Percentiles rank a stretch among this genome's conserved stretches.
Evolutionary conservation across 2,888 invertebrate species (phyloP).

Genomic region (Xestia c-nigrum): DNA sequence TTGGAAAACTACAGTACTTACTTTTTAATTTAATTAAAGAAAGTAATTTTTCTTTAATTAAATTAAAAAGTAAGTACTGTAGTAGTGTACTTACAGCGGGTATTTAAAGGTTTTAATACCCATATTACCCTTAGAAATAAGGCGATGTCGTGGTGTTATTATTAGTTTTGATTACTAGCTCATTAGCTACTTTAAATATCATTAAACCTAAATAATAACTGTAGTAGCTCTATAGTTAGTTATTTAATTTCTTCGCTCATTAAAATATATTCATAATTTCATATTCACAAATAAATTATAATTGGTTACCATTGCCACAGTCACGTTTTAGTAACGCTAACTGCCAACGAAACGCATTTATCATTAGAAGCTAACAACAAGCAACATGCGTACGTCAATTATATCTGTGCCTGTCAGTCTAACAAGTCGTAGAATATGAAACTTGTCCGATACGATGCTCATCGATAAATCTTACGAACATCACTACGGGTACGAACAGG

Average conservation of each 20-base stretch:
- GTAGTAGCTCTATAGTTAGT: not conserved
- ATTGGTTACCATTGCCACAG: conserved; percentile 52
- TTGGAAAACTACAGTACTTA: conserved; percentile 7
- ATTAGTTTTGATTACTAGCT: conserved; percentile 9
- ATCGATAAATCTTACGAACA: conserved; percentile 83
- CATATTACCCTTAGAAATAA: not conserved
- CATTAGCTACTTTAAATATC: not conserved
- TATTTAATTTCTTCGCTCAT: conserved; percentile 28
- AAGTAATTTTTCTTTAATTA: no score
- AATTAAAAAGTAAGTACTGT: no score
- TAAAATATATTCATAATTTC: conserved; percentile 34
- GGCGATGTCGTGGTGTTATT: not conserved
- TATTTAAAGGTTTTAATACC: conserved; percentile 4
- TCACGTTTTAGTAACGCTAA: conserved; percentile 56
- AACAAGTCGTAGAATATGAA: conserved; percentile 73
- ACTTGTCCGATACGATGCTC: conserved; percentile 70
- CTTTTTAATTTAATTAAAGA: conserved; percentile 17
- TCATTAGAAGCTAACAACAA: conserved; percentile 64
- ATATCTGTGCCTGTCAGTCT: conserved; percentile 70
- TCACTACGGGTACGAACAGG: conserved; percentile 76
- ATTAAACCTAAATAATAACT: not conserved
- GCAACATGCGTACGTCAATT: conserved; percentile 70
- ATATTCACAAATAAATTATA: conserved; percentile 52
- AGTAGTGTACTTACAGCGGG: no score
- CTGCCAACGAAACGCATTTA: conserved; percentile 62